Evolutionary conservation across 1,140 invertebrate genomes (phyloP).

Genomic region (Neodiprion virginianus): DNA sequence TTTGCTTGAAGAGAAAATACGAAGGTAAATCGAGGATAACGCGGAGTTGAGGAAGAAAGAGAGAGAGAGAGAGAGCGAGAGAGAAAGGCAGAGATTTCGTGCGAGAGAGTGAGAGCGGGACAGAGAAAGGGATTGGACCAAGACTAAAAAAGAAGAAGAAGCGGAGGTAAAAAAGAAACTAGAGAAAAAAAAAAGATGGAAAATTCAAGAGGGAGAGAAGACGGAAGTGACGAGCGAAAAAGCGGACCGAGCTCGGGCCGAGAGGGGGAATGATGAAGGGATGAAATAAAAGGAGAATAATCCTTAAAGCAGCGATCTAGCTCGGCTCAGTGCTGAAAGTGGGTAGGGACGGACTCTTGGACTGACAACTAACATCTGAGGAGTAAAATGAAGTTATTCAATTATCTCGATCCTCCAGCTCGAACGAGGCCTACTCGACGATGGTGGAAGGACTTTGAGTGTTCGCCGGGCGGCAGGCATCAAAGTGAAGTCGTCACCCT

Average conservation of each 20-base stretch:
- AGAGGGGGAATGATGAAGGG: not conserved
- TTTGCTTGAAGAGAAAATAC: not conserved
- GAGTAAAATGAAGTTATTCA: conserved; percentile 1
- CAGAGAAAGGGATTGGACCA: not conserved
- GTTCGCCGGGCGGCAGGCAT: not conserved
- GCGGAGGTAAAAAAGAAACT: too few relatives aligned
- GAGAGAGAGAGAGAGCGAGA: not conserved
- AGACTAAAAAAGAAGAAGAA: not conserved
- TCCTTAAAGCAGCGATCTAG: not conserved
- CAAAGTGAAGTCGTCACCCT: not conserved
- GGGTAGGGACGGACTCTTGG: not conserved
- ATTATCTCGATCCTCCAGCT: conserved; percentile 1
- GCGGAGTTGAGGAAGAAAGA: not conserved
- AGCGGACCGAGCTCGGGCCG: not conserved
- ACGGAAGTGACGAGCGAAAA: too few relatives aligned
- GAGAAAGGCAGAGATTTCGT: not conserved
- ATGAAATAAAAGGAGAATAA: not conserved
- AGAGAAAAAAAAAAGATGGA: not conserved
- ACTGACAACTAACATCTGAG: conserved; percentile 3
- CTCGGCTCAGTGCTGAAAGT: not conserved
- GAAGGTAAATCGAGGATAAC: not conserved
- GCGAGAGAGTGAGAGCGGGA: not conserved
- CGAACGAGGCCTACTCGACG: not conserved
- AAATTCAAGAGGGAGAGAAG: not conserved
- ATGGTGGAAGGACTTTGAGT: not conserved